phyloP scores from a whole-genome alignment of 2,888 invertebrate species.

The Troides helena region DNA sequence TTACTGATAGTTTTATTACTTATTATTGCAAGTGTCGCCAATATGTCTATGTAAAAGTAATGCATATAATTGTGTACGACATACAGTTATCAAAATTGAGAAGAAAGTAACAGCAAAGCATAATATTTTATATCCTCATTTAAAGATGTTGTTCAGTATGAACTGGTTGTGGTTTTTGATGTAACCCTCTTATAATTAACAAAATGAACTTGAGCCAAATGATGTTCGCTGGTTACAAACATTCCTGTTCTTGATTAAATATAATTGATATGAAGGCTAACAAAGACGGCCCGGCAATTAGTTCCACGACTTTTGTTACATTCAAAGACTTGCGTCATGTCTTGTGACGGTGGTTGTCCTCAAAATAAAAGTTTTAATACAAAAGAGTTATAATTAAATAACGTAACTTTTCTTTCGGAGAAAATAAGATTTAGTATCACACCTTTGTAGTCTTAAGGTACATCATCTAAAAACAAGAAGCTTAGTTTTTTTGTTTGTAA shows the following conservation, averaged over 20 bases:
- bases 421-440: background rate
- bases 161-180: slow-evolving; percentile 1
- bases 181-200: slow-evolving; percentile 14
- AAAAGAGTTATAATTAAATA: background rate
- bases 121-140: too few relatives aligned
- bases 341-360: background rate
- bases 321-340: slow-evolving; percentile 37
- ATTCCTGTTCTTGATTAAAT: slow-evolving; percentile 46
- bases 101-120: too few relatives aligned
- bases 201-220: slow-evolving; percentile 20
- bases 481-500: background rate
- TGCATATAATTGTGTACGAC: too few relatives aligned
- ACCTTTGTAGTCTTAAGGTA: background rate
- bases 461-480: background rate
- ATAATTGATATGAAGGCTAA: slow-evolving; percentile 60
- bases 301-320: slow-evolving; percentile 37
- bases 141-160: background rate
- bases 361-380: background rate
- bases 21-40: too few relatives aligned
- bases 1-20: too few relatives aligned
- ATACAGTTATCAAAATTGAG: too few relatives aligned
- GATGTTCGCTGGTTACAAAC: slow-evolving; percentile 32
- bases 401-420: background rate
- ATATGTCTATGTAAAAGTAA: too few relatives aligned
- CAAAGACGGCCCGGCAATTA: slow-evolving; percentile 45